Evolutionary conservation across 2,888 invertebrate species (phyloP).

Genomic region (Diploptera punctata): DNA sequence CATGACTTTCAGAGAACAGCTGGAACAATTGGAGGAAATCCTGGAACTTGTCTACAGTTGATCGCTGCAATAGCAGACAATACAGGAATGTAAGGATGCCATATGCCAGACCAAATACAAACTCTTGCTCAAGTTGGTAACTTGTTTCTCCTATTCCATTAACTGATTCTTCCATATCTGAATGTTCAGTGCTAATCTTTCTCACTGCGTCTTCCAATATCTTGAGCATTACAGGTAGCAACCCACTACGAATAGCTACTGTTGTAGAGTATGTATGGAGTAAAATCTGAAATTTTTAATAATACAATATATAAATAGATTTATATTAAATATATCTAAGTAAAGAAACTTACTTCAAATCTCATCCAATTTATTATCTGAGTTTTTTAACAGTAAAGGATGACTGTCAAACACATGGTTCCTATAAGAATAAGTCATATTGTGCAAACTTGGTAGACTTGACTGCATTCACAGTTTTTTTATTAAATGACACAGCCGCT

Average conservation of each 20-base stretch:
- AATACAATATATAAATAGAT: constrained; percentile 44
- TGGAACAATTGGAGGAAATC: constrained; percentile 67
- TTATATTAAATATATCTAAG: too few species aligned
- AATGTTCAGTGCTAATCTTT: constrained; percentile 26
- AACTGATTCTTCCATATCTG: background rate
- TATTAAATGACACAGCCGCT: too few species aligned
- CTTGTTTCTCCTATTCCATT: background rate
- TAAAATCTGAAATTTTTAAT: constrained; percentile 10
- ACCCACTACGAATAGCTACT: constrained; percentile 63
- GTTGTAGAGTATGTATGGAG: constrained; percentile 56
- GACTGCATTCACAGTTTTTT: too few species aligned
- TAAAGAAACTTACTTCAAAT: too few species aligned
- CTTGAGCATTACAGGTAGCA: constrained; percentile 66
- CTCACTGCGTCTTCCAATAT: constrained; percentile 63
- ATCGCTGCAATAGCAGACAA: constrained; percentile 63
- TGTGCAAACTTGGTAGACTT: too few species aligned
- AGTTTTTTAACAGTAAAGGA: too few species aligned
- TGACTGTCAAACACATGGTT: too few species aligned
- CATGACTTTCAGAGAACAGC: constrained; percentile 64
- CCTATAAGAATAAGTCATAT: too few species aligned
- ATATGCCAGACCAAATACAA: constrained; percentile 65
- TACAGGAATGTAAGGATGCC: constrained; percentile 66
- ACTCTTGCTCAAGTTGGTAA: constrained; percentile 55
- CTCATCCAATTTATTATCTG: too few species aligned
- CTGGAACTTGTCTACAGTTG: constrained; percentile 59